These are phyloP conservation scores for Empis livida DNA, from an alignment of 2,888 invertebrate species.

Conservation along the genomic window DNA sequence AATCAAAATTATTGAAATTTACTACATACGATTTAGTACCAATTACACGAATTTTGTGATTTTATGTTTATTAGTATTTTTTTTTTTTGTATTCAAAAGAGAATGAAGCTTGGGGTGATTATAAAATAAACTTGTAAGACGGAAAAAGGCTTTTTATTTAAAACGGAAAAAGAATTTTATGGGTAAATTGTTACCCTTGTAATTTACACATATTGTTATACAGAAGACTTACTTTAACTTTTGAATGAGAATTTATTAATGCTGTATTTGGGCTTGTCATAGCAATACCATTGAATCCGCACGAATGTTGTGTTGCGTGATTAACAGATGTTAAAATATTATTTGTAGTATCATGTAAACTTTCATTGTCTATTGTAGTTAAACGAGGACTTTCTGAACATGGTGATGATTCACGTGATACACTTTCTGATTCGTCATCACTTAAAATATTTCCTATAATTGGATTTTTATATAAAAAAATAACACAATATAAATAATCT, in stretches of 20 bases:
- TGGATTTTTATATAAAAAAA: conserved; percentile 4
- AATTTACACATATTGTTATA: too few relatives aligned
- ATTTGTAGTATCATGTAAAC: conserved; percentile 11
- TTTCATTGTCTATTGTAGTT: conserved; percentile 16
- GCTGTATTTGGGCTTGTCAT: neutral
- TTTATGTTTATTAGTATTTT: too few relatives aligned
- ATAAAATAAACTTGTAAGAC: too few relatives aligned
- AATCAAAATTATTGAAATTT: too few relatives aligned
- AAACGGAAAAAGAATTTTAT: too few relatives aligned
- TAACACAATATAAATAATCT: conserved; percentile 16
- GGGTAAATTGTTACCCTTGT: too few relatives aligned
- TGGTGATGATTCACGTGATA: conserved; percentile 59
- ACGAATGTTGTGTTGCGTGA: conserved; percentile 1
- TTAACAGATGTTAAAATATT: neutral
- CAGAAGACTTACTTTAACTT: conserved; percentile 13
- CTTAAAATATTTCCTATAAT: conserved; percentile 28
- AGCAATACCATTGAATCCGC: neutral
- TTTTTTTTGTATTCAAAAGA: too few relatives aligned
- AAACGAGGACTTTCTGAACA: conserved; percentile 47
- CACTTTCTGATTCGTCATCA: conserved; percentile 51
- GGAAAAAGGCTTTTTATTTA: too few relatives aligned
- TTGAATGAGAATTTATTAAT: conserved; percentile 8
- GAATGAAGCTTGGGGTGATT: too few relatives aligned
- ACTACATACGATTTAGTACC: too few relatives aligned
- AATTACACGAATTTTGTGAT: too few relatives aligned